Percentiles rank a stretch among this genome's conserved stretches.
Conservation (phyloP, 2,888 invertebrate genomes). For the Stramonita haemastoma region DNA sequence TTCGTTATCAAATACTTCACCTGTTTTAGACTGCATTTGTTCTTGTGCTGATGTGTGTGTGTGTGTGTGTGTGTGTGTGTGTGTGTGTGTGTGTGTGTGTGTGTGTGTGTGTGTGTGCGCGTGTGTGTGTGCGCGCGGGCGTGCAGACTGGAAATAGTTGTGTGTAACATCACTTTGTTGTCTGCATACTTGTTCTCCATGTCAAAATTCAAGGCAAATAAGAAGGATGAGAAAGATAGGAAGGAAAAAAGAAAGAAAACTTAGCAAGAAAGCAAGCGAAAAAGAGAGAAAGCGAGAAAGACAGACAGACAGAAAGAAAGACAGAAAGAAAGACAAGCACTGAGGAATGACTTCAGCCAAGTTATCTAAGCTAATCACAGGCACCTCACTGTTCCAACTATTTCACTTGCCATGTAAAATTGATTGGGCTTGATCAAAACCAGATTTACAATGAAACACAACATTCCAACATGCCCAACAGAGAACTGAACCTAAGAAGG, state of each 20-base stretch:
- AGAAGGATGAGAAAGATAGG: neutral
- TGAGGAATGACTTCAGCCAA: no score
- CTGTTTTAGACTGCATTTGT: neutral
- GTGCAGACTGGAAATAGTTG: neutral
- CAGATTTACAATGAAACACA: no score
- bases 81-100: neutral
- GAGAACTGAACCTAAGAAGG: no score
- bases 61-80: neutral
- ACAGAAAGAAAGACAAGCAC: no score
- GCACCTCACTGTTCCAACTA: no score
- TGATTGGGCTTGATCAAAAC: no score
- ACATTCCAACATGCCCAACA: no score
- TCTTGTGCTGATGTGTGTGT: neutral
- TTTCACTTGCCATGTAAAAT: no score
- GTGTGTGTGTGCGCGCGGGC: neutral
- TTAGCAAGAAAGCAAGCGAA: neutral
- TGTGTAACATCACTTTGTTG: neutral
- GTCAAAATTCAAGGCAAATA: neutral
- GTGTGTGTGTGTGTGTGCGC: neutral
- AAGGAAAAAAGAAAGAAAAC: neutral
- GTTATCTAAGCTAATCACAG: no score
- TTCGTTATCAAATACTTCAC: no score
- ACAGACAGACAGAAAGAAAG: neutral
- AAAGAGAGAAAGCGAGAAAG: neutral
- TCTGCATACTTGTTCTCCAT: neutral